Evolutionary conservation across 2,797 vertebrate species (phyloP).

Genomic region (Tiaroga cobitis): DNA sequence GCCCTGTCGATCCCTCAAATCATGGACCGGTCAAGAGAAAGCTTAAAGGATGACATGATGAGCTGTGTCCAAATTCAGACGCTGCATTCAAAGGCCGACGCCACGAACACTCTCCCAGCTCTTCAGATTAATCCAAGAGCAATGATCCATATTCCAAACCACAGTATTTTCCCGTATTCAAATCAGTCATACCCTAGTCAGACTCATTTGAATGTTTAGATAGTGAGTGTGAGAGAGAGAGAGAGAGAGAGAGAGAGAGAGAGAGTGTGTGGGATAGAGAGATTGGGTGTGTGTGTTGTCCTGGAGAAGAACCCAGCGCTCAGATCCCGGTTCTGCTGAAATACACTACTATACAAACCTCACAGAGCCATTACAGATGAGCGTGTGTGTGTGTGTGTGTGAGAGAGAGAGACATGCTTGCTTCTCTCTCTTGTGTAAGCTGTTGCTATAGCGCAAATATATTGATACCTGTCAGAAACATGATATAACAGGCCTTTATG

Average conservation of each 20-base stretch:
- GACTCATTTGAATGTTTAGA: neutral
- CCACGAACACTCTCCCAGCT: accelerated
- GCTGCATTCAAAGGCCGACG: too few species aligned
- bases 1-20: neutral
- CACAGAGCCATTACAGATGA: neutral
- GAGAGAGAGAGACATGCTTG: too few species aligned
- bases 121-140: neutral
- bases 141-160: neutral
- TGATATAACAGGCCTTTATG: neutral
- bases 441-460: neutral
- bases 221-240: too few species aligned
- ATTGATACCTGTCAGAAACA: neutral
- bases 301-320: too few species aligned
- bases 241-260: too few species aligned
- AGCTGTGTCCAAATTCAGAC: too few species aligned
- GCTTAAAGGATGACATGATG: neutral
- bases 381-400: too few species aligned
- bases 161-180: neutral
- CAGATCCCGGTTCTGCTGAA: neutral
- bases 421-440: neutral
- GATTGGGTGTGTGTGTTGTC: neutral
- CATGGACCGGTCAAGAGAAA: neutral
- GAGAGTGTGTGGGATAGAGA: neutral
- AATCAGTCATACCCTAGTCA: neutral
- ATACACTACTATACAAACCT: neutral